Conservation (phyloP, 2,113 vertebrate species). For the Silurus meridionalis region DNA sequence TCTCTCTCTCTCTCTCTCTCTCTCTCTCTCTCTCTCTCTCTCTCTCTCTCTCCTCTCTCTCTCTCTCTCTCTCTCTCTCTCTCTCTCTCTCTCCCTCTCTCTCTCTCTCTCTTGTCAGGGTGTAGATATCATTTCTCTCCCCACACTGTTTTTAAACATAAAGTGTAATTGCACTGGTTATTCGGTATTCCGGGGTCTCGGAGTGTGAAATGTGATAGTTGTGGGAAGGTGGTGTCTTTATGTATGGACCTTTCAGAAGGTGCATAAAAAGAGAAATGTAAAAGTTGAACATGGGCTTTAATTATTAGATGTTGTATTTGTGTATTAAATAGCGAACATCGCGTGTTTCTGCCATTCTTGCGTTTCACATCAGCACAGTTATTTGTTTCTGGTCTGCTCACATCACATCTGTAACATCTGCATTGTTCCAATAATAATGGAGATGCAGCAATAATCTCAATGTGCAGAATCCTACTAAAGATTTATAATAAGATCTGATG, state of each 20-base stretch:
- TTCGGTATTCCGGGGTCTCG: background rate
- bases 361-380: constrained; percentile 9
- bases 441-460: no score
- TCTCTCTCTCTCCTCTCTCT: background rate
- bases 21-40: constrained; percentile 1
- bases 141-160: constrained; percentile 31
- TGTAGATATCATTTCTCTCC: background rate
- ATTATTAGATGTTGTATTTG: background rate
- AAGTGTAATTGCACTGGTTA: constrained; percentile 26
- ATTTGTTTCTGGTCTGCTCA: background rate
- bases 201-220: constrained; percentile 20
- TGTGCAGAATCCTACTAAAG: no score
- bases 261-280: background rate
- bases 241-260: background rate
- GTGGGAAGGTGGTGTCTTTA: background rate
- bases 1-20: constrained; percentile 18
- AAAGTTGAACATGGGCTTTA: background rate
- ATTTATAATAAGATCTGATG: no score
- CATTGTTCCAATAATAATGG: no score
- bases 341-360: background rate
- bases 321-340: background rate
- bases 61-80: no score
- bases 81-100: no score
- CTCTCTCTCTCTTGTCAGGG: no score
- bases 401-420: no score